These are phyloP conservation scores for Python bivittatus DNA, from an alignment of 2,113 vertebrate genomes.

Conservation along the genomic window DNA sequence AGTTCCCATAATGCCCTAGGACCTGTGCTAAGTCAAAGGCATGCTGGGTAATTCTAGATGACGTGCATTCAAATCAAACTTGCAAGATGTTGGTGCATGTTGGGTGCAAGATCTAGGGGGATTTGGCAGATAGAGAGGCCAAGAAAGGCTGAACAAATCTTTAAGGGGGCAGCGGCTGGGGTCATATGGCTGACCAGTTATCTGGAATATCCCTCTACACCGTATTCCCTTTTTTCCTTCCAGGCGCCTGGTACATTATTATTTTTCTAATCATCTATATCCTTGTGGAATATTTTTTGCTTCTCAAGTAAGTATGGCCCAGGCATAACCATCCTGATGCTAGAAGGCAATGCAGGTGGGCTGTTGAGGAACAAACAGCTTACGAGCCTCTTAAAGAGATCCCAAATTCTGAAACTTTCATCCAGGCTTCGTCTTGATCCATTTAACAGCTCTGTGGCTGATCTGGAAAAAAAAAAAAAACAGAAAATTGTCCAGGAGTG, in stretches of 20 bases:
- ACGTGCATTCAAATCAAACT: too few relatives aligned
- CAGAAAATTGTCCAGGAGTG: neutral
- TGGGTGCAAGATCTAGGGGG: too few relatives aligned
- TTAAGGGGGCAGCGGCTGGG: neutral
- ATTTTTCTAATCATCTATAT: slow-evolving; percentile 71
- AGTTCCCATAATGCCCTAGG: too few relatives aligned
- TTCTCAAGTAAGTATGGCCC: slow-evolving; percentile 67
- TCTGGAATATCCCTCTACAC: neutral
- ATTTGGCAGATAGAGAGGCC: too few relatives aligned
- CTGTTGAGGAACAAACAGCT: neutral
- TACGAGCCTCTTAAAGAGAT: neutral
- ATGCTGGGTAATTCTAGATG: too few relatives aligned
- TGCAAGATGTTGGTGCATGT: too few relatives aligned
- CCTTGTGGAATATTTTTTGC: slow-evolving; percentile 69
- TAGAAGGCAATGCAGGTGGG: neutral
- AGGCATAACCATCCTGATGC: neutral
- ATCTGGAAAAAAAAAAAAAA: neutral
- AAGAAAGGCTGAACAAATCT: too few relatives aligned
- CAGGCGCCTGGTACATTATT: slow-evolving; percentile 66
- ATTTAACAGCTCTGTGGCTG: neutral
- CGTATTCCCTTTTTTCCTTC: neutral
- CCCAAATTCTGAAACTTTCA: neutral
- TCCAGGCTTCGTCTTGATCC: neutral
- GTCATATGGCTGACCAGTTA: neutral
- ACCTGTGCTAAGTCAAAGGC: too few relatives aligned